phyloP scores from a whole-genome alignment of 2,888 invertebrate species.

The Dorcus hopei region DNA sequence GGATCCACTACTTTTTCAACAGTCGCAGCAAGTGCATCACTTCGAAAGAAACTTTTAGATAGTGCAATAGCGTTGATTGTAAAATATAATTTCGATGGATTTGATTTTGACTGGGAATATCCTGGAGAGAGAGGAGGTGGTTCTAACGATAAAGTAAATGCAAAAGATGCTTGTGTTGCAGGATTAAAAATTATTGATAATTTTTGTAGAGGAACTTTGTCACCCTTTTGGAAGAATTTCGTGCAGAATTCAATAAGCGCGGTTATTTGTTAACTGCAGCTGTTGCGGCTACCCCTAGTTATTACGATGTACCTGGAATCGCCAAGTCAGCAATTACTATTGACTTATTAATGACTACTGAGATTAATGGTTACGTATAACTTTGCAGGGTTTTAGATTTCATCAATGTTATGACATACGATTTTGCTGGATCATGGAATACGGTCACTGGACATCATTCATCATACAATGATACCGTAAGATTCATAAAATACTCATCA shows the following conservation, averaged over 20 bases:
- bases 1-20: too few relatives aligned
- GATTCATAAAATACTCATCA: background rate
- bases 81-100: constrained; percentile 62
- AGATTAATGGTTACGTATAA: too few relatives aligned
- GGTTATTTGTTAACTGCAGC: constrained; percentile 58
- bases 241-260: constrained; percentile 51
- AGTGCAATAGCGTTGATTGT: constrained; percentile 55
- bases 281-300: constrained; percentile 49
- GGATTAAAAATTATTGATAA: too few relatives aligned
- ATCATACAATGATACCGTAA: constrained; percentile 54
- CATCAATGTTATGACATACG: constrained; percentile 71
- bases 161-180: too few relatives aligned
- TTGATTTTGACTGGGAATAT: constrained; percentile 73
- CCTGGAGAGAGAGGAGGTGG: constrained; percentile 55
- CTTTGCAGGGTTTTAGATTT: constrained; percentile 57
- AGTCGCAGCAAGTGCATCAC: constrained; percentile 30
- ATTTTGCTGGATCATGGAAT: constrained; percentile 68
- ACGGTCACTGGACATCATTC: constrained; percentile 62
- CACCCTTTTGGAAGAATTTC: constrained; percentile 54
- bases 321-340: constrained; percentile 44
- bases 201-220: constrained; percentile 41
- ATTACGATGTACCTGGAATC: constrained; percentile 60
- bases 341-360: too few relatives aligned
- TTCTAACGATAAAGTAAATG: constrained; percentile 32
- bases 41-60: constrained; percentile 55